A percentile compares a stretch with the other conserved stretches of the same genome.
Conservation (phyloP, 2,797 vertebrate species). For the Margarornis squamiger region DNA sequence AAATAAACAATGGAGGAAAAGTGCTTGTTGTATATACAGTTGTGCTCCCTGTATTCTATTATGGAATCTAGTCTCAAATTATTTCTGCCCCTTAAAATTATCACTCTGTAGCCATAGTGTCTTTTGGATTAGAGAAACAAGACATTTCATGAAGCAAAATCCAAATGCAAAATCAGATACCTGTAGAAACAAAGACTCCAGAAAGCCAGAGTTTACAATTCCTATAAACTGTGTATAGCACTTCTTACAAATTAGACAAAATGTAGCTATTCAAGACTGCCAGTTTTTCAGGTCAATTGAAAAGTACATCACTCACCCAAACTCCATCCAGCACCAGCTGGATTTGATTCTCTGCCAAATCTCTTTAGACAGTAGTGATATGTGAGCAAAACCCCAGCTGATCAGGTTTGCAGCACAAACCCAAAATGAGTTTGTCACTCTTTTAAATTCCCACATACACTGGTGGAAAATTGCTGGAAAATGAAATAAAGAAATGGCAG, state of each 20-base stretch:
- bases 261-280: not conserved
- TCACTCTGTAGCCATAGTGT: not conserved
- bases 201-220: not conserved
- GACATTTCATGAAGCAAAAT: not conserved
- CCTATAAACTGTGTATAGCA: not conserved
- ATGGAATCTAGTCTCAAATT: not conserved
- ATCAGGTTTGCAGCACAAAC: not conserved
- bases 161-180: not conserved
- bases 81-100: not conserved
- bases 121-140: not conserved
- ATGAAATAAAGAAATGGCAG: constrained; percentile 44
- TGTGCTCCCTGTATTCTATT: not conserved
- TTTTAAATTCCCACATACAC: constrained; percentile 12
- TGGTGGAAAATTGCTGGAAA: constrained; percentile 18
- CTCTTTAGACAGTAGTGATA: not conserved
- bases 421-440: constrained; percentile 58
- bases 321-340: not conserved
- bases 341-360: not conserved
- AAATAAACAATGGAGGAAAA: not conserved
- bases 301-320: not conserved
- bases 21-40: not conserved
- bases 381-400: not conserved
- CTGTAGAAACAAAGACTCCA: not conserved
- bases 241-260: not conserved
- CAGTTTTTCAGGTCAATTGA: not conserved